These are phyloP conservation scores for Hippocampus guttulatus DNA, from an alignment of 2,113 vertebrate genomes.

Conservation along the genomic window DNA sequence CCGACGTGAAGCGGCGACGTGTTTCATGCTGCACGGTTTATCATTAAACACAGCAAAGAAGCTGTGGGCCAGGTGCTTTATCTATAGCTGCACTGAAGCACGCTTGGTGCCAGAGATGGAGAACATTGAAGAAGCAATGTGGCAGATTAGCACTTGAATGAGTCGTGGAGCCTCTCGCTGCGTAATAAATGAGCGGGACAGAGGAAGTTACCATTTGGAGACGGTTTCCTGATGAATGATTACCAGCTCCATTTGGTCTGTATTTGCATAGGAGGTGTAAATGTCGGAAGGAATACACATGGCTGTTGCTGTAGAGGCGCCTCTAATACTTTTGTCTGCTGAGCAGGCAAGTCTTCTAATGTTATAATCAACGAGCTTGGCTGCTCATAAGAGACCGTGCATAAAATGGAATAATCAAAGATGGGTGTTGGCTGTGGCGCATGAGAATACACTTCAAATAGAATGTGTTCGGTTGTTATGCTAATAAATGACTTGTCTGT, in stretches of 20 bases:
- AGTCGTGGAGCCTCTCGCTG: slow-evolving; percentile 52
- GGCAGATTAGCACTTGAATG: slow-evolving; percentile 50
- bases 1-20: slow-evolving; percentile 5
- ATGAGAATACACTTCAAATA: slow-evolving; percentile 39
- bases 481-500: slow-evolving; percentile 54
- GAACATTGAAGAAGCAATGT: slow-evolving; percentile 38
- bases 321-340: slow-evolving; percentile 59
- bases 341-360: slow-evolving; percentile 60
- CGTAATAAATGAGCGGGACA: slow-evolving; percentile 70
- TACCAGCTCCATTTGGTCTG: slow-evolving; percentile 67
- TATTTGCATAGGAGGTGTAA: slow-evolving; percentile 78
- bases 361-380: slow-evolving; percentile 59
- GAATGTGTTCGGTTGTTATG: slow-evolving; percentile 52
- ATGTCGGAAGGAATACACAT: slow-evolving; percentile 64
- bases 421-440: slow-evolving; percentile 23
- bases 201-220: slow-evolving; percentile 69
- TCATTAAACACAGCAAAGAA: slow-evolving; percentile 62
- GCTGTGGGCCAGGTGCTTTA: slow-evolving; percentile 49
- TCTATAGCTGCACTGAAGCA: slow-evolving; percentile 40
- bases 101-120: slow-evolving; percentile 24
- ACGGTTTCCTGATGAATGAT: slow-evolving; percentile 74
- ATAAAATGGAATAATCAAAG: slow-evolving; percentile 42
- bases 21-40: slow-evolving; percentile 36
- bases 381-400: slow-evolving; percentile 48
- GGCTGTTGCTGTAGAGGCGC: slow-evolving; percentile 48